phyloP scores from a whole-genome alignment of 1,140 invertebrate species.

The Parasteatoda tepidariorum region DNA sequence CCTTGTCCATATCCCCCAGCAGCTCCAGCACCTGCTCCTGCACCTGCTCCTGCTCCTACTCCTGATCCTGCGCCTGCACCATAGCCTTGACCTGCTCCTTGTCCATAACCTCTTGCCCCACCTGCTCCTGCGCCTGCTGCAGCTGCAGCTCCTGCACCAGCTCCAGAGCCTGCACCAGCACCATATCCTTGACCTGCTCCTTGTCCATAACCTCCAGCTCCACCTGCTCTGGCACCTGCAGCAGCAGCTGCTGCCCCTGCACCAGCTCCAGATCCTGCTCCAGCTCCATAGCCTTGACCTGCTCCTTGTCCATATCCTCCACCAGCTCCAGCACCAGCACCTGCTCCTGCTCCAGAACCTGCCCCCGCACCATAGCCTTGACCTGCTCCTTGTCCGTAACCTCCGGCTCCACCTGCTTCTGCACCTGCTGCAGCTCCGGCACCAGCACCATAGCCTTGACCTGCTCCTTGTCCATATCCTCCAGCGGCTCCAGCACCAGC shows the following conservation, averaged over 20 bases:
- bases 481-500: too few species aligned
- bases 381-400: conserved; percentile 1
- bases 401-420: not conserved
- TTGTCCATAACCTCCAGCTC: not conserved
- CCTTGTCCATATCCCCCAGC: not conserved
- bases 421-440: conserved; percentile 13
- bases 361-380: not conserved
- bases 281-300: not conserved
- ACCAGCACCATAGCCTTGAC: not conserved
- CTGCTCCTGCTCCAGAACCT: not conserved
- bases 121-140: not conserved
- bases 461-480: not conserved
- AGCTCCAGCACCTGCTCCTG: not conserved
- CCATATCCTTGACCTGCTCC: not conserved
- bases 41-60: not conserved
- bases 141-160: not conserved
- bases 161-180: not conserved
- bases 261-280: not conserved
- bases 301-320: not conserved
- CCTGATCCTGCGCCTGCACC: not conserved
- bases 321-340: not conserved
- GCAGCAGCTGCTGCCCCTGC: not conserved
- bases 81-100: not conserved
- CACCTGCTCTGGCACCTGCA: too few species aligned
- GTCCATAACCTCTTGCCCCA: not conserved